Evolutionary conservation across 2,888 invertebrate genomes (phyloP), one percentile per base, ranked within the genome.

Genomic region (Erannis defoliaria): DNA sequence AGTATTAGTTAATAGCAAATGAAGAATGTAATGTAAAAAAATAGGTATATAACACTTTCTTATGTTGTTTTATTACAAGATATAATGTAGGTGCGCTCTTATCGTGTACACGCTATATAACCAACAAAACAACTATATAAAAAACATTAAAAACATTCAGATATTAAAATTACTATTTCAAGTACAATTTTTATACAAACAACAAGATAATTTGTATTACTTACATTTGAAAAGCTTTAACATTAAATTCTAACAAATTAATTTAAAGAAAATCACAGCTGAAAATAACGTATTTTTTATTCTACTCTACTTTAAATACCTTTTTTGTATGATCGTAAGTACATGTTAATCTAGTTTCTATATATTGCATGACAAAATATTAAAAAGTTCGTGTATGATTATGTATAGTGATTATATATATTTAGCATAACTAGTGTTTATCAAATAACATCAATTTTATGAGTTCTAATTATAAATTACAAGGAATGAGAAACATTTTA

Each of bases 141-240:
- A n/a, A n/a, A n/a, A n/a, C n/a, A n/a, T n/a, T n/a, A n/a, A n/a
- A 33, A 33, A 33, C 37, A 14, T 0, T 10, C 8, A 1, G 14
- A 10, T 9, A 18, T 19, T 38, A 14, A 18, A 37, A 31, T 54
- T 14, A 42, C 9, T 40, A 51, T 51, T 62, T 51, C 51, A 60
- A 54, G 35, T 14, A 40, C 55, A 45, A 23, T 6, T 31, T 18
- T 5, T 18, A 23, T 42, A 50, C 18, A 42, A 57, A 57, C 16
- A 55, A 45, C 16, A 37, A 55, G 55, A 46, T 50, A 31, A 45
- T 33, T 46, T 31, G 9, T 14, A 61, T 33, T 40, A 50, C 33
- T 33, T 42, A 50, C 33, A 63, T 58, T 53, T 40, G 9, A 53
- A 35, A 79, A 81, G 82, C 83, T 76, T 78, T 80, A 83, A 83